These are phyloP conservation scores for Pangasius krempfi DNA, from an alignment of 2,797 vertebrate genomes.

Conservation along the genomic window DNA sequence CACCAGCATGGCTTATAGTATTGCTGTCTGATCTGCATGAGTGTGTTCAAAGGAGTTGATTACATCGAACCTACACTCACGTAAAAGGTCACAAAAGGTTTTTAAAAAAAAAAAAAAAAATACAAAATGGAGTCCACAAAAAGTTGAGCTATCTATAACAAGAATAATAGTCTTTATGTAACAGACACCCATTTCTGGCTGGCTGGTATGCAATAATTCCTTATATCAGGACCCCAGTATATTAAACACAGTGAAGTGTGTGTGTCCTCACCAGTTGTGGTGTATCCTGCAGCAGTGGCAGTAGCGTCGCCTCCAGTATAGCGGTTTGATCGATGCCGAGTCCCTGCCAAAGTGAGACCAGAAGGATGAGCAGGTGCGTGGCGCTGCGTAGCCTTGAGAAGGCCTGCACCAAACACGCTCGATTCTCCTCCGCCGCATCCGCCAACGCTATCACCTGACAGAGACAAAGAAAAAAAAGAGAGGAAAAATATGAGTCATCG, in stretches of 20 bases:
- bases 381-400: constrained; percentile 84
- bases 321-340: constrained; percentile 82
- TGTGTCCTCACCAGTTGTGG: constrained; percentile 78
- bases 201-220: not conserved
- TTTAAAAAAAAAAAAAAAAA: too few relatives aligned
- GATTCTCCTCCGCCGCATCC: constrained; percentile 88
- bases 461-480: constrained; percentile 13
- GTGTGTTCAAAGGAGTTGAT: not conserved
- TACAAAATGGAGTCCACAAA: too few relatives aligned
- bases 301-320: constrained; percentile 89
- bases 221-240: not conserved
- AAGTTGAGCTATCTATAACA: too few relatives aligned
- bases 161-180: too few relatives aligned
- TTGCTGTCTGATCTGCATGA: constrained; percentile 5
- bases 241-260: not conserved
- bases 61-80: not conserved
- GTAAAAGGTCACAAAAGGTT: too few relatives aligned
- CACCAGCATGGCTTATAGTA: not conserved
- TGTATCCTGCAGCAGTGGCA: constrained; percentile 87
- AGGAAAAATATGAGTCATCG: not conserved
- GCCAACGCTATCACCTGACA: constrained; percentile 89
- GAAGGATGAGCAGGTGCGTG: constrained; percentile 86
- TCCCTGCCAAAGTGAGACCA: constrained; percentile 89
- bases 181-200: not conserved
- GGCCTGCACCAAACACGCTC: constrained; percentile 79